Conservation (phyloP, 30 jellyfish, hydroid and myxozoan genomes). For the Catostylus mosaicus region DNA sequence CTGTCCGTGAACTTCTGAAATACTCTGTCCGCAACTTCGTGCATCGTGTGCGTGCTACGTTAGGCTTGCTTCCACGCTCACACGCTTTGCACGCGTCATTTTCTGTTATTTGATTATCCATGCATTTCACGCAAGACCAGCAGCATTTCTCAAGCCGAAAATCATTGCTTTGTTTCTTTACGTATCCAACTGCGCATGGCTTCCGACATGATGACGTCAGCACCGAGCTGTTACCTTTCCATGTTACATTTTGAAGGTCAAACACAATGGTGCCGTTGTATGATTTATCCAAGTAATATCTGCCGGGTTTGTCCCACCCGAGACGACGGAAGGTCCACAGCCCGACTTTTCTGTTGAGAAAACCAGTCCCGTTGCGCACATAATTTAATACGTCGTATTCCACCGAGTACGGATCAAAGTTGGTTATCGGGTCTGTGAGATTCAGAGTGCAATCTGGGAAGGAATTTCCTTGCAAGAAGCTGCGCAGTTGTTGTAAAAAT, state of each 20-base stretch:
- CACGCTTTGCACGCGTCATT: conserved; percentile 72
- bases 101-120: conserved; percentile 28
- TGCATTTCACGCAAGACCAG: conserved; percentile 80
- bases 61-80: conserved; percentile 52
- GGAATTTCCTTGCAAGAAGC: conserved; percentile 45
- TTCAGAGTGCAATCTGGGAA: conserved; percentile 83
- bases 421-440: conserved; percentile 38
- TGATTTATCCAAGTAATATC: conserved; percentile 11
- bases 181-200: conserved; percentile 71
- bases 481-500: conserved; percentile 11
- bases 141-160: conserved; percentile 71
- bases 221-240: conserved; percentile 5
- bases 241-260: conserved; percentile 13
- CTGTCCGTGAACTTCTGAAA: conserved; percentile 10
- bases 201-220: conserved; percentile 70
- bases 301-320: conserved; percentile 25
- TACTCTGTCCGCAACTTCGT: conserved; percentile 27
- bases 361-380: conserved; percentile 15
- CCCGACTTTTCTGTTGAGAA: conserved; percentile 49
- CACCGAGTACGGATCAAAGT: conserved; percentile 42
- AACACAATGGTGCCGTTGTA: conserved; percentile 12
- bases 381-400: conserved; percentile 60
- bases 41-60: conserved; percentile 37
- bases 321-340: conserved; percentile 50
- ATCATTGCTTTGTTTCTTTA: conserved; percentile 17